A percentile compares a stretch with the other conserved stretches of the same genome.
These are phyloP conservation scores for Pseudomyrmex dendroicus DNA, from an alignment of 1,140 invertebrate species.

Conservation along the genomic window DNA sequence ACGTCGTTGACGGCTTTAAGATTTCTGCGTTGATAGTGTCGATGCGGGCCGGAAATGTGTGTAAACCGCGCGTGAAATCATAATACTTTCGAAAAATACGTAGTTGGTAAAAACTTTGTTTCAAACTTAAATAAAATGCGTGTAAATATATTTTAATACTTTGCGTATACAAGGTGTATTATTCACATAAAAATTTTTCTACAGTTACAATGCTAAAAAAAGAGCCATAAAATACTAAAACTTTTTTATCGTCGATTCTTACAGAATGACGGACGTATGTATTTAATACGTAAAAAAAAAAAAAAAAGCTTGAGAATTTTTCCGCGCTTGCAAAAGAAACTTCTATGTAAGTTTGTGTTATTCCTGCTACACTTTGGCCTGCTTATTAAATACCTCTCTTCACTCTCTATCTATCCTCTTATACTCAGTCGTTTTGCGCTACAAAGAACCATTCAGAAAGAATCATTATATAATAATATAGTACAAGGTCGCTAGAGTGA, in stretches of 20 bases:
- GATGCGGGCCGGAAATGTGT: not conserved
- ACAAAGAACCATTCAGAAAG: constrained; percentile 30
- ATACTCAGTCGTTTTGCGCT: constrained; percentile 15
- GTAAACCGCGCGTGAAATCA: not conserved
- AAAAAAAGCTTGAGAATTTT: no score
- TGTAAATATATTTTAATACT: not conserved
- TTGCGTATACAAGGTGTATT: not conserved
- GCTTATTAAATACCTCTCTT: not conserved
- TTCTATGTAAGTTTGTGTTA: not conserved
- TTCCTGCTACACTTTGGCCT: not conserved
- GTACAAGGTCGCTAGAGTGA: constrained; percentile 36
- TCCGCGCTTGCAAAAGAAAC: no score
- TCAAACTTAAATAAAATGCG: constrained; percentile 18
- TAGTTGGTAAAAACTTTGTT: no score
- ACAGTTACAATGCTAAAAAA: constrained; percentile 22
- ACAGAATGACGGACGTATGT: not conserved
- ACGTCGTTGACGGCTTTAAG: constrained; percentile 33
- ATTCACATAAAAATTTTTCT: constrained; percentile 28
- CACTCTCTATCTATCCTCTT: not conserved
- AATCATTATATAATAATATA: constrained; percentile 30
- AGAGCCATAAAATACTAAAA: constrained; percentile 17
- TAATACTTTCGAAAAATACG: no score
- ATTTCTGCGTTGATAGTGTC: constrained; percentile 2
- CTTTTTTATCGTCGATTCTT: not conserved
- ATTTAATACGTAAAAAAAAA: constrained; percentile 25